Evolutionary conservation across 2,888 invertebrate genomes (phyloP), one percentile per base, ranked within the genome.

Genomic region (Tanytarsus gracilentus): DNA sequence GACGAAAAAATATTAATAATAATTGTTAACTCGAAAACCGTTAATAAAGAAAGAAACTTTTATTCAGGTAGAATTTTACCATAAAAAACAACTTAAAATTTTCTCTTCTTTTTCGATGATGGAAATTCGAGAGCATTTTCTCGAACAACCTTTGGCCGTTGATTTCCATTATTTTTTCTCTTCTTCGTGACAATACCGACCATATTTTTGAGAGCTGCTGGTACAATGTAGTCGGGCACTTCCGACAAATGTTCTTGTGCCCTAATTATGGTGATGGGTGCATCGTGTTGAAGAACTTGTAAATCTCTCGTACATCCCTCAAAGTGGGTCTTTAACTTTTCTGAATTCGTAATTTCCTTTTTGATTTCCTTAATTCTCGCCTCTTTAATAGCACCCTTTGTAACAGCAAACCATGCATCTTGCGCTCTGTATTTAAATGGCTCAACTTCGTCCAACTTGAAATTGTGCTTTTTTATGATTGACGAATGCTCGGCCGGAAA

Each of bases 311-410:
- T 90, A 73, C 97, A 93, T 66, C 94, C 90, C 69, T 90, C 88
- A 71, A 97, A 97, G 74, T 91, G 94, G 21, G 50, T 84, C 78
- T 93, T 94, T 21, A 97, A 74, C 72, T 92, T 94, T 70, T 90
- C 83, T 63, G 93, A 94, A 71, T 90, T 93, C 63, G 97, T 78
- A 62, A 98, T 84, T 76, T 99, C 98, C 62, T 82, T 82, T 72
- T 91, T 91, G 66, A 99, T 98, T 79, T 99, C 99, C 70, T 91
- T 93, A 52, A 98, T 77, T 21, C 98, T 78, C 0, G 97, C 96
- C 73, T 98, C 96, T 50, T 93, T 79, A 2, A 99, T 87, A 0
- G 96, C 95, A 62, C 93, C 86, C 67, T 88, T 83, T 0, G 98
- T 98, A 7, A 96, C 92, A 1, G 95, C 89, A 67, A 88, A 83